Percentiles rank a stretch among this genome's conserved stretches.
Evolutionary conservation across 2,113 vertebrate species (phyloP).

Genomic region (Sclerurus mexicanus): DNA sequence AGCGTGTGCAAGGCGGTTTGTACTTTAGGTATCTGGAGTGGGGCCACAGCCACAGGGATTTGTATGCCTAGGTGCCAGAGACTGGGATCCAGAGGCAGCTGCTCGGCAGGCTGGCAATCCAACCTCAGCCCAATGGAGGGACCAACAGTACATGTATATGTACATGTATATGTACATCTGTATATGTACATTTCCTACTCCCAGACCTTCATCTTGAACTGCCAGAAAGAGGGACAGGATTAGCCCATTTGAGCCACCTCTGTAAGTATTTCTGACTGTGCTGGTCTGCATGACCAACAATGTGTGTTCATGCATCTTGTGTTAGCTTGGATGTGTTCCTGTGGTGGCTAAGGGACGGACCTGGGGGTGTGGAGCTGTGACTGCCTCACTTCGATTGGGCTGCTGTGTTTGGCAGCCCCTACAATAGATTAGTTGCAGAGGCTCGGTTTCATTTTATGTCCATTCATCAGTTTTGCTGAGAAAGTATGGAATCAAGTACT

Average conservation of each 20-base stretch:
- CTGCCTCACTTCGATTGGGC: rapidly evolving
- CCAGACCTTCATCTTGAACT: background rate
- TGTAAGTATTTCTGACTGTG: background rate
- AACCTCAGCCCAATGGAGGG: background rate
- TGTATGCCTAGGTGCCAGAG: background rate
- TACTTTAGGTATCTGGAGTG: background rate
- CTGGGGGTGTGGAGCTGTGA: background rate
- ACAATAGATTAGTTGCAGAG: background rate
- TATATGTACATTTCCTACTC: background rate
- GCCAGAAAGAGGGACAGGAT: background rate
- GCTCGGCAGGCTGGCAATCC: background rate
- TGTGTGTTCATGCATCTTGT: rapidly evolving
- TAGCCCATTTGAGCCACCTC: background rate
- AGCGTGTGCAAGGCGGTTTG: background rate
- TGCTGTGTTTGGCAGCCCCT: background rate
- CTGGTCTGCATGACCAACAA: background rate
- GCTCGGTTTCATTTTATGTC: background rate
- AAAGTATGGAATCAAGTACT: background rate
- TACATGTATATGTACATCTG: too few relatives aligned
- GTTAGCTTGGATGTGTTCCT: background rate
- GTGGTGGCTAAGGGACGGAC: rapidly evolving
- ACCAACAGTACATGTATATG: background rate
- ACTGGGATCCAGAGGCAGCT: background rate
- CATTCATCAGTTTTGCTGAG: background rate
- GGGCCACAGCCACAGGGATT: background rate